phyloP scores from a whole-genome alignment of 2,113 vertebrate genomes.

The Terrapene triunguis region DNA sequence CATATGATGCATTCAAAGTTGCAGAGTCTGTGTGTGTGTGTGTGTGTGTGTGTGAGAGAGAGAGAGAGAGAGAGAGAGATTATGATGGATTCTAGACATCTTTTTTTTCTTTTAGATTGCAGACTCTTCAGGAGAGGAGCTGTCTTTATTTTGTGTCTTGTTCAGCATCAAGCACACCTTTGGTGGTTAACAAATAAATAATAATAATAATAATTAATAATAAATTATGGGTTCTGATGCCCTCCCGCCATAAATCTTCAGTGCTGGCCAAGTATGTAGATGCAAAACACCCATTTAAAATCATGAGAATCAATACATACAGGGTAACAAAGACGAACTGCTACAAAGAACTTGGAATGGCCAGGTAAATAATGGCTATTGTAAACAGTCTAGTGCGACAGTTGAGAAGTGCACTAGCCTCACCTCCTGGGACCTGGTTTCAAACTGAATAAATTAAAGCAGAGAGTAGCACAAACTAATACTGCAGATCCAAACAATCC shows the following conservation, averaged over 20 bases:
- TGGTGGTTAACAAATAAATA: background rate
- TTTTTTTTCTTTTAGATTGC: background rate
- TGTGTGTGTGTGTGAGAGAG: too few relatives aligned
- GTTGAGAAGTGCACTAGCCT: background rate
- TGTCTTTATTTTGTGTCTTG: background rate
- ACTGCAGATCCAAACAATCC: background rate
- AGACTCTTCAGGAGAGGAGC: background rate
- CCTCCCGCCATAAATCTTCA: background rate
- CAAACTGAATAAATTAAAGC: background rate
- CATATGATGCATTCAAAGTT: background rate
- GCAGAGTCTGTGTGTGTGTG: background rate
- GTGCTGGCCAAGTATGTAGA: background rate
- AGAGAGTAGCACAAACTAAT: background rate
- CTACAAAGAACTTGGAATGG: background rate
- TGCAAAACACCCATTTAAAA: accelerated
- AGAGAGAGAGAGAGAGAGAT: too few relatives aligned
- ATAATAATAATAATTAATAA: too few relatives aligned
- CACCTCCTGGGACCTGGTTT: background rate
- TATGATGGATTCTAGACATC: too few relatives aligned
- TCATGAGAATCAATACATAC: background rate
- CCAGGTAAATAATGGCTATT: background rate
- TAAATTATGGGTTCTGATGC: accelerated
- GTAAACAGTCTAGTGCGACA: background rate
- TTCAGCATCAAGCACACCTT: background rate
- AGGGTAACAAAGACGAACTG: background rate